These are phyloP conservation scores for Phainopepla nitens DNA, from an alignment of 2,113 vertebrate genomes.

Conservation along the genomic window DNA sequence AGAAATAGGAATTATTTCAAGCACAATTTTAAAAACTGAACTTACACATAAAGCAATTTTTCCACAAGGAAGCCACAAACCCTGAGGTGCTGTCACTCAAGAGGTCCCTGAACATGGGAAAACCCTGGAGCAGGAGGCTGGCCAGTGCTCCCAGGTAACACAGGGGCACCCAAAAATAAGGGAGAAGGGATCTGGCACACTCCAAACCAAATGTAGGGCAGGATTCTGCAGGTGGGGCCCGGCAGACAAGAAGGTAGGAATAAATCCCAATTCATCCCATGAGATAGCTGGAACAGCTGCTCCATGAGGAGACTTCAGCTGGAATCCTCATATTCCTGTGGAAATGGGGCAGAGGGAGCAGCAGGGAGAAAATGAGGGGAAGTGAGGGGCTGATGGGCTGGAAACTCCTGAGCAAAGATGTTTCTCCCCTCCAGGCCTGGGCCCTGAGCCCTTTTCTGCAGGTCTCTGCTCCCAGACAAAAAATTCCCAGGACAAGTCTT, in stretches of 20 bases:
- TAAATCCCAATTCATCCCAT: rapidly evolving
- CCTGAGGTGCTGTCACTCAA: neutral
- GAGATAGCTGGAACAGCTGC: neutral
- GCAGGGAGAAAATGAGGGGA: neutral
- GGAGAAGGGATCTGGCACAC: neutral
- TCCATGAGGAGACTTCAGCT: neutral
- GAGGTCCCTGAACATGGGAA: neutral
- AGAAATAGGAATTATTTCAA: neutral
- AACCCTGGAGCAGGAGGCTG: neutral
- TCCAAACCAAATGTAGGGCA: neutral
- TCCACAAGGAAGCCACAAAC: neutral
- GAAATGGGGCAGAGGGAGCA: neutral
- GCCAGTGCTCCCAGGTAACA: neutral
- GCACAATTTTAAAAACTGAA: neutral
- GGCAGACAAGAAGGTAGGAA: neutral
- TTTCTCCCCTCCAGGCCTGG: neutral
- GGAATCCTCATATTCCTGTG: neutral
- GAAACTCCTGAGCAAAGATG: neutral
- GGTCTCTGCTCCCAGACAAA: neutral
- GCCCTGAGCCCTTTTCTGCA: neutral
- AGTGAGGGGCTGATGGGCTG: neutral
- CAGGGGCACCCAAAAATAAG: neutral
- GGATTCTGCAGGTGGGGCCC: neutral
- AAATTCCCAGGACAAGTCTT: neutral
- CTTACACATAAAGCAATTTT: neutral